phyloP scores from a whole-genome alignment of 2,797 vertebrate species.

The Nyctibius grandis region DNA sequence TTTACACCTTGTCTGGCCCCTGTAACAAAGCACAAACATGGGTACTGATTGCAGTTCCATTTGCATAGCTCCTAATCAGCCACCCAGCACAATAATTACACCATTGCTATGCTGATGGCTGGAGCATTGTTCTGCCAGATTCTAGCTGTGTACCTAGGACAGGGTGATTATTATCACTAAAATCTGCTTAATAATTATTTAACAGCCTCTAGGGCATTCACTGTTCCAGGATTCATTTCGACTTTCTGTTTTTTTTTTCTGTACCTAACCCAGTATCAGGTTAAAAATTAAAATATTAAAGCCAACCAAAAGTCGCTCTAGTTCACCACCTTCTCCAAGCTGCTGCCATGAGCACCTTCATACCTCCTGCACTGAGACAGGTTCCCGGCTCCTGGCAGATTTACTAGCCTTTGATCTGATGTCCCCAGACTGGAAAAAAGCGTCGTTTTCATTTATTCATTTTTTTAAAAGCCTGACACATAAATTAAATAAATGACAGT shows the following conservation, averaged over 20 bases:
- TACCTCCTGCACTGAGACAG: not conserved
- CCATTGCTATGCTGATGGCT: not conserved
- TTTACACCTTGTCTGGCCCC: not conserved
- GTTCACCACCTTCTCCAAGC: not conserved
- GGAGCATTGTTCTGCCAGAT: slow-evolving; percentile 15
- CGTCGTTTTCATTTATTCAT: not conserved
- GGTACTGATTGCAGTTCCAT: not conserved
- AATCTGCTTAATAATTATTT: slow-evolving; percentile 28
- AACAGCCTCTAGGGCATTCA: not conserved
- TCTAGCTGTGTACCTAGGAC: not conserved
- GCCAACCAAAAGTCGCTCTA: not conserved
- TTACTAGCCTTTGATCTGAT: not conserved
- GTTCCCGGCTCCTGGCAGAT: not conserved
- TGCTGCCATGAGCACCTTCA: not conserved
- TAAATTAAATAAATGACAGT: not conserved
- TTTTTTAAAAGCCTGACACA: not conserved
- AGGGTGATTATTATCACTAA: not conserved
- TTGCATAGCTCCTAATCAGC: slow-evolving; percentile 24
- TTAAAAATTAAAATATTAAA: not conserved
- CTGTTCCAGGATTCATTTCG: not conserved
- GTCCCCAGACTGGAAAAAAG: not conserved
- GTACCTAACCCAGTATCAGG: not conserved
- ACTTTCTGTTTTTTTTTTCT: not conserved
- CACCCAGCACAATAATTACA: slow-evolving; percentile 10
- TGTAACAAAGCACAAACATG: not conserved